Base-by-base conservation (phyloP, 2,797 vertebrate species). In the Falco berigora region DNA sequence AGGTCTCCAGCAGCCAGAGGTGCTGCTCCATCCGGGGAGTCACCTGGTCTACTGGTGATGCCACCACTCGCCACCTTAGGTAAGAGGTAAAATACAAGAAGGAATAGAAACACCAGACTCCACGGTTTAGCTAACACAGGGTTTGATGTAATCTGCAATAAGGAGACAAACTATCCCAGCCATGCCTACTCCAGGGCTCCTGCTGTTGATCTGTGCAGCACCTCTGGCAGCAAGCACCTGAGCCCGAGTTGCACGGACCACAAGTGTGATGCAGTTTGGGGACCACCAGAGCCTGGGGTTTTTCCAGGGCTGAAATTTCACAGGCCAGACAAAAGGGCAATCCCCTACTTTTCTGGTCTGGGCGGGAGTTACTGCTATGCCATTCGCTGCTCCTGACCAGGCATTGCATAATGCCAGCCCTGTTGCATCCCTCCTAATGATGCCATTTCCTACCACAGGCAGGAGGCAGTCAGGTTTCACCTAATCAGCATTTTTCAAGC, bases 401-500 rank as follows among this genome's bases (percentile, higher is more conserved):
- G 82, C 36, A 2, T 86, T 95, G 88, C 90, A 92, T 96, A 97
- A 98, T 69, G 82, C 82, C 94, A 94, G 91, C 94, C 84, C 46
- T 59, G 52, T 63, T 97, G 94, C 76, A 94, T 95, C 93, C 94
- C 75, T 96, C 61, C 96, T 98, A 98, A 98, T 95, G 96, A 98
- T 97, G 91, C 95, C 91, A 92, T 98, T 98, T 96, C 81, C 90
- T 55, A 94, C 83, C 88, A 82, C 75, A 96, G 91, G 96, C 92
- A 96, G 82, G 61, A 94, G 92, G 90, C 94, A 96, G 78, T n/a
- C 32, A 4, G 53, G 55, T 95, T 97, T 95, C 20, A 71, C 97
- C 96, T 96, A 96, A 93, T 98, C 97, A 98, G 97, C 97, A 97
- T 86, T 97, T 98, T 98, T 94, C 40, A 4, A 87, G 92, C 90